Base-by-base conservation (phyloP, 2,797 vertebrate genomes). In the Pyrocephalus nanus region DNA sequence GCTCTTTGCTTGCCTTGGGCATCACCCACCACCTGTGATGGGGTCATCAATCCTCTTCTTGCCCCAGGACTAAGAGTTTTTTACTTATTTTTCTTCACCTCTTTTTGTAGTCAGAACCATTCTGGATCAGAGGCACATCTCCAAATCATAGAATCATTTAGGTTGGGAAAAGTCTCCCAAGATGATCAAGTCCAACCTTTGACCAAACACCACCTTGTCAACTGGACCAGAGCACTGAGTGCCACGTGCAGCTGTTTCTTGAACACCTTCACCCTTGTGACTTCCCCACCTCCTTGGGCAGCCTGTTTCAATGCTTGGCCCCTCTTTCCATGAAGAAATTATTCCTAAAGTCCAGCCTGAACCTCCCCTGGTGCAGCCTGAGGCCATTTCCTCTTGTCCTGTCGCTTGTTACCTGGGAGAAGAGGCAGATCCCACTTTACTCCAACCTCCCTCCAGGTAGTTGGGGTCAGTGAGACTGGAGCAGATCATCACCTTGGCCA, bases 61-160 rank as follows among this genome's bases (percentile, higher is more conserved):
- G 23, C n/a, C 65, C 60, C 12, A 25, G 27, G 14, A 2, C 5
- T 42, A 45, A 8, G 11, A 3, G 1, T 0, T 21, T 40, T n/a
- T 22, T 26, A 11, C 73, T 54, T 55, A 2, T 48, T 70, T 90
- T 69, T 60, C 7, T 65, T 84, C 30, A 14, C 27, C 17, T 15
- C 4, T 69, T 71, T 84, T 29, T 66, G 7, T 34, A 50, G n/a
- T 51, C 58, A 89, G 61, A 92, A 18, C 43, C 26, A 3, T 18
- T 3, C 29, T 0, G 47, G 45, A 50, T 62, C 32, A 45, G 75
- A 66, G 62, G 30, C 38, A 18, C n/a, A 13, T 42, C 53, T 66
- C 53, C 42, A 79, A 43, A n/a, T 38, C 61, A 40, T 0, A 18
- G 14, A 18, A 23, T 27, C 80, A 3, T 12, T 48, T 27, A 54